Evolutionary conservation across 2,888 invertebrate species (phyloP), one percentile per base, ranked within the genome.

Genomic region (Campoplex capitator): DNA sequence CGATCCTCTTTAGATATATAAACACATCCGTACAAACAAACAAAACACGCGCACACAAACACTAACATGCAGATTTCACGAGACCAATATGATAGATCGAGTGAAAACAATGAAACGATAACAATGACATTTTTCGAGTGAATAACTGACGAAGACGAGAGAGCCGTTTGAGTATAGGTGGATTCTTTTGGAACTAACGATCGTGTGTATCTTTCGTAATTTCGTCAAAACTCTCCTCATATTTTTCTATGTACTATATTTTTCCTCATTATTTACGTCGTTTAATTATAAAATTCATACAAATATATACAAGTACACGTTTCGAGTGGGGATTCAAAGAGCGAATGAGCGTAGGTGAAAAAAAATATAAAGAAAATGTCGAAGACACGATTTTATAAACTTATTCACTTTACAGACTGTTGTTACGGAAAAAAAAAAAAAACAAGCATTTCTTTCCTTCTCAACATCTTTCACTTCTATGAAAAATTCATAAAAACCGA

Each of bases 201-300:
- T 45, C 11, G 28, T 45, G 4, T 35, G 13, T 67, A 83, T 65
- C 79, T 83, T 75, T 85, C 58, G 80, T 76, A 65, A 84, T 83
- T 88, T 83, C 76, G 83, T 85, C 81, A 79, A 82, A 67, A 38
- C 56, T 58, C 87, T 88, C 86, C 74, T 89, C 65, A 89, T 89
- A 89, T 90, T 90, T 90, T 90, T 90, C 86, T 90, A 90, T 88
- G 83, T 86, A 81, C 32, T 83, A 84, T 88, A 86, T 87, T 87
- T 86, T 89, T 86, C 62, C 86, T 89, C 85, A 65, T 74, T 65
- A 88, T 45, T 45, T 73, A 73, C 58, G 62, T 11, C 82, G 54
- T 78, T 70, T 48, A 84, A 75, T 68, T 76, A 32, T n/a, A n/a
- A n/a, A n/a, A n/a, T n/a, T n/a, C n/a, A n/a, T 58, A 51, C 82